Evolutionary conservation across 1,140 invertebrate species (phyloP).

Genomic region (Lepidurus apus): DNA sequence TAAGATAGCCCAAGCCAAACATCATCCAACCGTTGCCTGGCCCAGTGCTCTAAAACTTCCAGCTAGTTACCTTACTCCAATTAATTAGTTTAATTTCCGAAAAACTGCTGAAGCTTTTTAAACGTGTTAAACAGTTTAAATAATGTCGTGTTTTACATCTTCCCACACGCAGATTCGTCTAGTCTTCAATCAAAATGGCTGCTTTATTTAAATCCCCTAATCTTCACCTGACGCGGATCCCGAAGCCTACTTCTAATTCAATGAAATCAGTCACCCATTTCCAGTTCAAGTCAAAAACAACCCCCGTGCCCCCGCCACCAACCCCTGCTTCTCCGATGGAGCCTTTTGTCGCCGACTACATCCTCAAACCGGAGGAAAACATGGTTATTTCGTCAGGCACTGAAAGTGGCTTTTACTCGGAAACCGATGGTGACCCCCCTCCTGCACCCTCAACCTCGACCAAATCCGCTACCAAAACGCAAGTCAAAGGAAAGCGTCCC

Average conservation of each 20-base stretch:
- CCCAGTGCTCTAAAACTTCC: too few relatives aligned
- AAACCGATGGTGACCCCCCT: background rate
- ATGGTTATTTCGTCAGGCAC: background rate
- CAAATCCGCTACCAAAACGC: background rate
- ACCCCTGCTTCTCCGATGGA: constrained; percentile 8
- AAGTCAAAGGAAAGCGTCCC: background rate
- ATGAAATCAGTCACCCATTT: background rate
- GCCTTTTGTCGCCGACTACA: background rate
- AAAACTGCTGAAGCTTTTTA: background rate
- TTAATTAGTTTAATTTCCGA: background rate
- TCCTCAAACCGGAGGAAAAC: constrained; percentile 7
- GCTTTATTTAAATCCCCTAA: constrained; percentile 16
- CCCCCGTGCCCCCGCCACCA: background rate
- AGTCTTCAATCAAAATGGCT: constrained; percentile 16
- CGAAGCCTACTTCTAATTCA: background rate
- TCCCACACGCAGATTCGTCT: background rate
- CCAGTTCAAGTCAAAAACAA: background rate
- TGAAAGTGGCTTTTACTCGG: background rate
- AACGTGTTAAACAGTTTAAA: background rate
- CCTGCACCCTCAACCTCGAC: background rate
- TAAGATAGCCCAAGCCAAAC: too few relatives aligned
- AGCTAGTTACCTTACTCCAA: too few relatives aligned
- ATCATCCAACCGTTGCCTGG: too few relatives aligned
- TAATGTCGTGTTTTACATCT: background rate
- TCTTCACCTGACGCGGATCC: background rate